These are phyloP conservation scores for Phthorimaea operculella DNA, from an alignment of 1,140 invertebrate species.

Conservation along the genomic window DNA sequence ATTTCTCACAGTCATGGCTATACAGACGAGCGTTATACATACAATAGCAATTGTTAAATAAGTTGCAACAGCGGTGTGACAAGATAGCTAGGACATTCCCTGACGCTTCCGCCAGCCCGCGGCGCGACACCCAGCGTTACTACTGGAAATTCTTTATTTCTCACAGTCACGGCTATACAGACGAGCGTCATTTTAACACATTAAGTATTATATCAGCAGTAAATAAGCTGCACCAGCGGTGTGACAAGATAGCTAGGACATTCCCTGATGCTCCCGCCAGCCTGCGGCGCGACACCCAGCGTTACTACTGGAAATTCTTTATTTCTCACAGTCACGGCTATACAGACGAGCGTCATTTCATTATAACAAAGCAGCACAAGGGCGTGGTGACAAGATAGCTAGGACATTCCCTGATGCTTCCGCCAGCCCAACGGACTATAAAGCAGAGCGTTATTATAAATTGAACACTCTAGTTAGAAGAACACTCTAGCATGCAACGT, in stretches of 20 bases:
- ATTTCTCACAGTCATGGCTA: slow-evolving; percentile 31
- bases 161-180: slow-evolving; percentile 21
- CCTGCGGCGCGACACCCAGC: slow-evolving; percentile 29
- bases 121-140: slow-evolving; percentile 41
- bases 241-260: slow-evolving; percentile 43
- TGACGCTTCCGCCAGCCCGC: slow-evolving; percentile 32
- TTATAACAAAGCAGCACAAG: slow-evolving; percentile 11
- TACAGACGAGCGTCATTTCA: slow-evolving; percentile 28
- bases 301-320: slow-evolving; percentile 40
- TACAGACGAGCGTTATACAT: no score
- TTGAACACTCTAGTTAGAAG: background rate
- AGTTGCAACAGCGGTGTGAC: slow-evolving; percentile 24
- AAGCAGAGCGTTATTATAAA: background rate
- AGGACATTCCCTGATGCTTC: background rate
- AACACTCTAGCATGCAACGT: no score
- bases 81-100: slow-evolving; percentile 40
- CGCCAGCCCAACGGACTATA: slow-evolving; percentile 2
- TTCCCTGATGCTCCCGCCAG: slow-evolving; percentile 32
- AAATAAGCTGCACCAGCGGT: slow-evolving; percentile 33
- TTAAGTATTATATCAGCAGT: no score
- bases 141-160: slow-evolving; percentile 40
- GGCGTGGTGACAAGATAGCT: background rate
- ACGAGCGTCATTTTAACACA: no score
- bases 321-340: slow-evolving; percentile 26
- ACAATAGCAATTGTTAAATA: no score